Conservation (phyloP, 2,113 vertebrate species). For the Toxotes jaculatrix region DNA sequence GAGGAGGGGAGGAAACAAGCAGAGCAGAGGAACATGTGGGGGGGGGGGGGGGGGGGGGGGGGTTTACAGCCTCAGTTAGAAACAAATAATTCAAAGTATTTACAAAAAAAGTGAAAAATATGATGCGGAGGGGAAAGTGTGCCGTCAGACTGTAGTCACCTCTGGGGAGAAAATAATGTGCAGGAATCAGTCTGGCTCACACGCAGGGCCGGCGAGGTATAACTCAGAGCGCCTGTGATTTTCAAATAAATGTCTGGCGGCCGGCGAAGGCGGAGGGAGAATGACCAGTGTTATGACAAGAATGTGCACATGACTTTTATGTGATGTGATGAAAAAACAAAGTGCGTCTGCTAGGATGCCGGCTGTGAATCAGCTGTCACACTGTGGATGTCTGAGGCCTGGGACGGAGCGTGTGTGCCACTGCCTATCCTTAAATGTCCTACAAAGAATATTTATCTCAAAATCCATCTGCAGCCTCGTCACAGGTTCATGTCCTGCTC, state of each 20-base stretch:
- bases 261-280: conserved; percentile 7
- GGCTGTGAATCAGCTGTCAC: conserved; percentile 60
- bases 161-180: conserved; percentile 60
- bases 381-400: conserved; percentile 19
- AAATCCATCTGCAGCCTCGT: neutral
- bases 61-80: conserved; percentile 38
- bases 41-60: conserved; percentile 15
- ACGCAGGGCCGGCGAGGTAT: conserved; percentile 32
- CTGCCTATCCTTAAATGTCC: conserved; percentile 36
- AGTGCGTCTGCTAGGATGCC: conserved; percentile 40
- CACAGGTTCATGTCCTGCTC: neutral
- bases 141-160: conserved; percentile 55
- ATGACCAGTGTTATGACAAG: conserved; percentile 53
- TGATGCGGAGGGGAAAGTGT: conserved; percentile 32
- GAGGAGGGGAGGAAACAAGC: conserved; percentile 57
- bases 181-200: conserved; percentile 52
- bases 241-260: conserved; percentile 61
- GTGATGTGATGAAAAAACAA: conserved; percentile 55
- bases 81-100: conserved; percentile 74
- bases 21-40: conserved; percentile 51
- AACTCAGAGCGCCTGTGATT: conserved; percentile 44
- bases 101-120: conserved; percentile 46
- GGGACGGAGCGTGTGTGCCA: neutral
- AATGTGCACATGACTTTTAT: conserved; percentile 62
- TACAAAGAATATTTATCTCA: neutral